Base-by-base conservation (phyloP, 2,797 vertebrate genomes). In the Loris lydekkerianus region DNA sequence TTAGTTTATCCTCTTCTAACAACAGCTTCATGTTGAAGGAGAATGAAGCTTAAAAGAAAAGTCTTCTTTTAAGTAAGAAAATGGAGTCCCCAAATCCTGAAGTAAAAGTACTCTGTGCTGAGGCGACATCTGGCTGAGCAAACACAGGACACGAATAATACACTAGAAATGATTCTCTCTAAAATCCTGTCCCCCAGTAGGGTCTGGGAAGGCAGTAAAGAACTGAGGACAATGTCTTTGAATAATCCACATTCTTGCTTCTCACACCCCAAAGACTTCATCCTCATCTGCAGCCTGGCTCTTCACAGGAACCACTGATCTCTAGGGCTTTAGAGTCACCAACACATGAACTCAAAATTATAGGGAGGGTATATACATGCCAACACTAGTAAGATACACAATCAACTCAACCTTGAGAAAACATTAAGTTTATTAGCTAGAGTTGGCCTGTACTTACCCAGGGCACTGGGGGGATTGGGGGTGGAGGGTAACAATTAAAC, bases 1-100 rank as follows among this genome's bases (percentile, higher is more conserved):
- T 91, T 46, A 96, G 70, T 86, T 93, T 63, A 85, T 73, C 77
- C 94, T 84, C 75, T 84, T 94, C 70, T 49, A 67, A 90, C 34
- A 83, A 69, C 53, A 82, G 43, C 10, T 92, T 53, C 61, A n/a
- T 56, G 2, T 34, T n/a, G 63, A 92, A 96, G 34, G 27, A 89
- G 6, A 94, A 69, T 5, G 20, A 93, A 83, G 29, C 18, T 46
- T 86, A 46, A 69, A 65, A 88, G 56, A 69, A 29, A 46, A 63
- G 23, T 15, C 49, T 37, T 93, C 75, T 91, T 77, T 58, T 86
- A n/a, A 86, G 34, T 56, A 84, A 89, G 58, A 40, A 93, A 92
- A 93, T 5, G 37, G 77, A 34, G 70, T n/a, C 23, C 43, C 49
- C 75, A 85, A 84, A 56, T 34, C 31, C 92, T 91, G 25, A 25